Evolutionary conservation across 2,113 vertebrate genomes (phyloP).

Genomic region (Microcebus lehilahytsara): DNA sequence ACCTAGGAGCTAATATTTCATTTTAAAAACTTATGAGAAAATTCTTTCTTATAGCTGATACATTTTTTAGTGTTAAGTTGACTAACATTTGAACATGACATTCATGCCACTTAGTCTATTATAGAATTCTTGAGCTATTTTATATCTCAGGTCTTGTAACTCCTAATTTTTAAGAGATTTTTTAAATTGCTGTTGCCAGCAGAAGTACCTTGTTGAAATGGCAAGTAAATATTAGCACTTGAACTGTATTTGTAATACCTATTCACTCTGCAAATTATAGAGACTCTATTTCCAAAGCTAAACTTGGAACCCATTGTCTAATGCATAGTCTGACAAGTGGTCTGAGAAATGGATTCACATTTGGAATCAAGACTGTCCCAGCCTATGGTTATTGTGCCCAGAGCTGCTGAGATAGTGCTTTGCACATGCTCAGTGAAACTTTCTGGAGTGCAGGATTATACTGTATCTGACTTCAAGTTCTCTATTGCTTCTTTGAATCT

Average conservation of each 20-base stretch:
- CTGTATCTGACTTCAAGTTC: background rate
- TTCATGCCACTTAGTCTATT: conserved; percentile 16
- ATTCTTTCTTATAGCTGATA: background rate
- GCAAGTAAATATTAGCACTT: background rate
- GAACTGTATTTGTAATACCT: background rate
- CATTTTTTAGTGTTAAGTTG: conserved; percentile 29
- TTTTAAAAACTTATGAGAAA: conserved; percentile 24
- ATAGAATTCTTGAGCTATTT: background rate
- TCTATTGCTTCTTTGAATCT: background rate
- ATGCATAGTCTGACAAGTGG: background rate
- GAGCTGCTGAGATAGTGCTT: background rate
- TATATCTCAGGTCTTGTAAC: background rate
- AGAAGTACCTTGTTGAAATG: background rate
- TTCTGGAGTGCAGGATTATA: background rate
- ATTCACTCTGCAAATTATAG: background rate
- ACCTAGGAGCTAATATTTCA: conserved; percentile 14
- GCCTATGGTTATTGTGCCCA: fast-evolving
- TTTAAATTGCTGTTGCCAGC: conserved; percentile 16
- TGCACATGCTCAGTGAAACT: background rate
- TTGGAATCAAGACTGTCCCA: background rate
- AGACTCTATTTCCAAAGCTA: background rate
- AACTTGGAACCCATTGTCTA: background rate
- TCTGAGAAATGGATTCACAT: background rate
- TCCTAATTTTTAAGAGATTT: conserved; percentile 36
- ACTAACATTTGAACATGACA: conserved; percentile 23